These are phyloP conservation scores for Luscinia luscinia DNA, from an alignment of 2,797 vertebrate species.

Conservation along the genomic window DNA sequence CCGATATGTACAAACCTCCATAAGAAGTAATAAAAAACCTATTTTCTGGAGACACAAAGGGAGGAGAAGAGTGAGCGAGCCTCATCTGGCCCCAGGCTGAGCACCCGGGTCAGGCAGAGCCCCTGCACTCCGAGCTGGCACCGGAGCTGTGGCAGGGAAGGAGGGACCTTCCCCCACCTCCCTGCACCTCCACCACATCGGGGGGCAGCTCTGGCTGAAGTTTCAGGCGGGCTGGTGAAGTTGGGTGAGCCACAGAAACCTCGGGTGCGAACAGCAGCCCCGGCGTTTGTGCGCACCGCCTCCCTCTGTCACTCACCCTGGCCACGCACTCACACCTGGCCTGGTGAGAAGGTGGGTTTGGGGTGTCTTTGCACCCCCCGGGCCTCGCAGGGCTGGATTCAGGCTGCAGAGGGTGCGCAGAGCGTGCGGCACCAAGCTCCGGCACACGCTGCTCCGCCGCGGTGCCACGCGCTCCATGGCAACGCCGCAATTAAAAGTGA, in stretches of 20 bases:
- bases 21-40: constrained; percentile 95
- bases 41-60: constrained; percentile 87
- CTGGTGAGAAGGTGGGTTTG: neutral
- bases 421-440: neutral
- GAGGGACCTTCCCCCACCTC: neutral
- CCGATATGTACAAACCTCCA: constrained; percentile 96
- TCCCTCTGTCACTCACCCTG: neutral
- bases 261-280: rapidly evolving
- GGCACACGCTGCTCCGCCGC: neutral
- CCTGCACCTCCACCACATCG: rapidly evolving
- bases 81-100: neutral
- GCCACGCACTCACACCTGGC: rapidly evolving
- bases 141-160: neutral
- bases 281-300: rapidly evolving
- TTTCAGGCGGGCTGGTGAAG: neutral
- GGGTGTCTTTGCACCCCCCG: rapidly evolving
- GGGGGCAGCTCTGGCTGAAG: neutral
- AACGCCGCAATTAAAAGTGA: constrained; percentile 62
- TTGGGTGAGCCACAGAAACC: neutral
- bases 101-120: neutral
- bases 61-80: constrained; percentile 2
- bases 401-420: neutral
- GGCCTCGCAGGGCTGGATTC: rapidly evolving
- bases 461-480: neutral
- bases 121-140: rapidly evolving